Evolutionary conservation across 2,888 invertebrate species (phyloP).

Genomic region (Micoletzkya japonica): DNA sequence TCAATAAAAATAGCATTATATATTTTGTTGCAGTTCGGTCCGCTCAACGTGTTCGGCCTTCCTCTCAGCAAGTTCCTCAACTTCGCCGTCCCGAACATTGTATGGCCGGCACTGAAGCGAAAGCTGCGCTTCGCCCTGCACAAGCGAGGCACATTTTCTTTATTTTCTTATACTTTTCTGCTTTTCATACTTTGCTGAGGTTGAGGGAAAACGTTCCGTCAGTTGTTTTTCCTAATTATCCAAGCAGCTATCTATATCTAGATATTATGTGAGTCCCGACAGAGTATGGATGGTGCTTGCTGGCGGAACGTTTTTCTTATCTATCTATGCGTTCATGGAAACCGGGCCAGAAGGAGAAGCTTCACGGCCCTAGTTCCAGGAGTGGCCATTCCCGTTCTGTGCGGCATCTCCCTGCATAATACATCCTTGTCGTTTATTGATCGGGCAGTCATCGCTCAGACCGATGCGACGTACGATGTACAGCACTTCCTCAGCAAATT

Average conservation of each 20-base stretch:
- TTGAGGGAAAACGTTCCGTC: too few species aligned
- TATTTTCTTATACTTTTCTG: too few species aligned
- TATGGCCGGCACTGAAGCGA: conserved; percentile 62
- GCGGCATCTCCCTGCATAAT: conserved; percentile 53
- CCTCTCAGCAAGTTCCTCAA: conserved; percentile 53
- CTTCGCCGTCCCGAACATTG: conserved; percentile 56
- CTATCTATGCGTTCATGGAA: too few species aligned
- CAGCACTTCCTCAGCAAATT: conserved; percentile 54
- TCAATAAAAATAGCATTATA: neutral
- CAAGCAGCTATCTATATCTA: too few species aligned
- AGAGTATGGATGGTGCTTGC: too few species aligned
- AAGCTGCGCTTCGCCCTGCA: conserved; percentile 59
- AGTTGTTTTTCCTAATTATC: too few species aligned
- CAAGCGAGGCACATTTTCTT: conserved; percentile 52
- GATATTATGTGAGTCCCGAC: too few species aligned
- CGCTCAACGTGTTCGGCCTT: conserved; percentile 52
- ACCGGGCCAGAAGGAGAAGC: too few species aligned
- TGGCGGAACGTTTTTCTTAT: too few species aligned
- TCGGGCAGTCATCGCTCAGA: conserved; percentile 49
- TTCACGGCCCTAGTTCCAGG: too few species aligned
- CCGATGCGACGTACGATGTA: conserved; percentile 58
- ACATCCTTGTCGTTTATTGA: conserved; percentile 39
- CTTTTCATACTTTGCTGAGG: too few species aligned
- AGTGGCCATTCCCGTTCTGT: conserved; percentile 50
- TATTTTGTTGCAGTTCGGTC: conserved; percentile 46